Base-by-base conservation (phyloP, 2,113 vertebrate species). In the Brachyhypopomus occidentalis region DNA sequence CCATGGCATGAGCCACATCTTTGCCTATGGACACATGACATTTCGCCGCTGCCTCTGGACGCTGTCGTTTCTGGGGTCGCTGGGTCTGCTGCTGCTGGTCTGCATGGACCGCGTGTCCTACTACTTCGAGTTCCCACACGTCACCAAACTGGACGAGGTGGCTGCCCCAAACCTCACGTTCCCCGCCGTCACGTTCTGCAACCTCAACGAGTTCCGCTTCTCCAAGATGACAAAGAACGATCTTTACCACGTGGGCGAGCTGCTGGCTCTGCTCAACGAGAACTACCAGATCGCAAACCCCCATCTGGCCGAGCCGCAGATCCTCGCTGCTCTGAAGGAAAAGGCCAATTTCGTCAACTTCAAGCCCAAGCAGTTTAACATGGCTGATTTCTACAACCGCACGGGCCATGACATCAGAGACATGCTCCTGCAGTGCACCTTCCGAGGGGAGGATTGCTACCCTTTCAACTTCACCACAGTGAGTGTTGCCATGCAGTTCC, bases 361-460 rank as follows among this genome's bases (percentile, higher is more conserved):
- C 88, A 95, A 94, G 84, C 94, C 95, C 22, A 94, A 94, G 79
- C 92, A 93, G 84, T 96, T 96, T 92, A 95, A 95, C 92, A 96
- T 96, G 95, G 94, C 94, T 22, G 95, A 96, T 83, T 96, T 96
- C 89, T 96, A 95, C 86, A 95, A 96, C 89, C 95, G 95, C 36
- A 95, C 95, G 0, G 95, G 95, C 67, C 95, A 96, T 71, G 94
- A 95, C 92, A 94, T 96, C 86, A 77, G 75, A 0, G 95, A 96
- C 2, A 96, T 96, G 95, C 91, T 96, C 19, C 93, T 96, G 78
- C 94, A 94, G 88, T 96, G 95, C 90, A 95, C 93, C 86, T 96
- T 95, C 86, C 92, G 94, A 0, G 95, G 95, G 70, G 84, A 92
- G 72, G 86, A 90, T 38, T 96, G 95, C 90, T 86, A 82, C 0